A percentile compares a stretch with the other conserved stretches of the same genome.
Evolutionary conservation across 2,113 vertebrate genomes (phyloP).

Genomic region (Urocynchramus pylzowi): DNA sequence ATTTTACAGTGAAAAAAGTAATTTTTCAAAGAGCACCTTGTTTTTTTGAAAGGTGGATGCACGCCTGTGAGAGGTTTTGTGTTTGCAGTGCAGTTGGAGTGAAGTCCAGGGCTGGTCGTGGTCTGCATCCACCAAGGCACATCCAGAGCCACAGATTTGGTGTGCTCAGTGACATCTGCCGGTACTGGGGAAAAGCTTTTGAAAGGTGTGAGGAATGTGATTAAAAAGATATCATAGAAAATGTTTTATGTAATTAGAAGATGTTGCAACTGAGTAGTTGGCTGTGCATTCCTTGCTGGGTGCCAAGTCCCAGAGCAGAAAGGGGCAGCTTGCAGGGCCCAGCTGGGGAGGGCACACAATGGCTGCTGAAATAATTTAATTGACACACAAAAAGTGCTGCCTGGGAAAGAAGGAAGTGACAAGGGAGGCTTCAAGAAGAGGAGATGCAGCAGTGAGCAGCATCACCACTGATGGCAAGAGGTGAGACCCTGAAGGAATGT

Average conservation of each 20-base stretch:
- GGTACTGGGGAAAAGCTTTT: fast-evolving
- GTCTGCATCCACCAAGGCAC: background rate
- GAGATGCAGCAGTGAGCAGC: background rate
- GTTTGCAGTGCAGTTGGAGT: background rate
- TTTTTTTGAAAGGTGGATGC: background rate
- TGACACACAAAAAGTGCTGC: background rate
- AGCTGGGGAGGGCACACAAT: fast-evolving
- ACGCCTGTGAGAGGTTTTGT: background rate
- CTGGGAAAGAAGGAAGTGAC: background rate
- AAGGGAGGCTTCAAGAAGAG: background rate
- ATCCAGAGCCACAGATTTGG: fast-evolving
- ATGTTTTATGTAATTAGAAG: background rate
- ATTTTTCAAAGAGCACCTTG: background rate
- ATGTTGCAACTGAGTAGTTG: background rate
- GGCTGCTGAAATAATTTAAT: background rate
- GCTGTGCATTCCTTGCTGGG: background rate
- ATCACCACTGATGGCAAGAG: background rate
- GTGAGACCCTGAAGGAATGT: background rate
- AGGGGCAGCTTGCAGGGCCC: fast-evolving
- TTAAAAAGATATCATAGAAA: background rate
- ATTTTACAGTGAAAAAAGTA: background rate
- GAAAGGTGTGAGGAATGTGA: background rate
- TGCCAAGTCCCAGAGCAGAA: background rate
- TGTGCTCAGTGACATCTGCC: background rate
- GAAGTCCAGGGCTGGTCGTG: background rate